Evolutionary conservation across 1,140 invertebrate genomes (phyloP), one percentile per base, ranked within the genome.

Genomic region (Teleopsis dalmanni): DNA sequence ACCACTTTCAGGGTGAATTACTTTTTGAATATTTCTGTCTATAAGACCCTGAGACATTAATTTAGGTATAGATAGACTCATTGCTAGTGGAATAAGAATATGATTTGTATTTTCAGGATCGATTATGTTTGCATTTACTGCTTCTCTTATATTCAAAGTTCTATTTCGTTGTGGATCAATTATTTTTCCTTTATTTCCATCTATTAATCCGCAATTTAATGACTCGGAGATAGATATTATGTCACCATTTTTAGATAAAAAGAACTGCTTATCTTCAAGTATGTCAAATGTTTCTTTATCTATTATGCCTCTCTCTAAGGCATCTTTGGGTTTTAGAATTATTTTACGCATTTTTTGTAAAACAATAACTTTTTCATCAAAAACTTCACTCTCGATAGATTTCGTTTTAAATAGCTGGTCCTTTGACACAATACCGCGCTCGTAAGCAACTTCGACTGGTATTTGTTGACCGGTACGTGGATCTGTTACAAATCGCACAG

Each of bases 1-100:
- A 6, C 89, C 89, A 16, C 85, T 89, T 76, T 92, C 89, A 8
- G 93, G 93, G 72, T 97, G 91, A 47, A 94, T 81, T 52, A 97
- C 85, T 68, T 85, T 87, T 47, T 83, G 81, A 29, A 81, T 82
- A 16, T 78, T 61, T n/a, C 79, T 74, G 70, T 93, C 85, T 51
- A 91, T 79, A 13, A 95, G 74, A 48, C 91, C 92, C 72, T 91
- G 88, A 54, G 82, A 77, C 35, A 89, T 78, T 45, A 92, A 73
- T 73, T 87, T 87, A 14, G 89, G 83, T 50, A 95, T 73, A 18
- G 87, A 85, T 26, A 95, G 68, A 66, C 84, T 87, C 61, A 82
- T 81, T 33, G 82, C 88, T 53, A 91, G 64, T 26, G 92, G 90
- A 57, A 95, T 76, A 25, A 95, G 72, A 48, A 87, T 65, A 65